Conservation (phyloP, 1,140 invertebrate species). For the Zaprionus capensis region DNA sequence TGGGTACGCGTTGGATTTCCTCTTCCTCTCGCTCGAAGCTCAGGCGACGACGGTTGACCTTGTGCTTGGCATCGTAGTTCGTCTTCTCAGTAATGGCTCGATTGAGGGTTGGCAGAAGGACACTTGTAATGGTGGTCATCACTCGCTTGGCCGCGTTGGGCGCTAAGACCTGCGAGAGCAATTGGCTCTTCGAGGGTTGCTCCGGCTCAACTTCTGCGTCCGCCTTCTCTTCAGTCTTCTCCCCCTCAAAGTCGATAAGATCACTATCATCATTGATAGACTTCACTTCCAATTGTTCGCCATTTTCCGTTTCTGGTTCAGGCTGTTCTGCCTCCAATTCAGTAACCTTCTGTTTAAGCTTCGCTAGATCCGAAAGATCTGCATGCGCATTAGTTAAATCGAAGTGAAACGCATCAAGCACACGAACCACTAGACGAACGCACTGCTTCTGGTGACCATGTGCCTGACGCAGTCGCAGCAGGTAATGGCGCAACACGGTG, state of each 20-base stretch:
- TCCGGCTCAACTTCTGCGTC: constrained; percentile 67
- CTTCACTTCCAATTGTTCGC: constrained; percentile 64
- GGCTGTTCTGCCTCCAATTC: constrained; percentile 44
- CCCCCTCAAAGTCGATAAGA: constrained; percentile 59
- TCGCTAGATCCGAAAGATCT: constrained; percentile 44
- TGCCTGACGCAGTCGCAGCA: constrained; percentile 89
- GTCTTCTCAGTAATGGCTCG: constrained; percentile 89
- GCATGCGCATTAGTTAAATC: constrained; percentile 89
- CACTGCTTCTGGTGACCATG: constrained; percentile 92
- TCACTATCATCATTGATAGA: constrained; percentile 43
- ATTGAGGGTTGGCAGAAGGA: constrained; percentile 85
- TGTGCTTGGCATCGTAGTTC: constrained; percentile 91
- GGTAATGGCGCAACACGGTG: constrained; percentile 91
- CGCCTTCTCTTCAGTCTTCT: constrained; percentile 61
- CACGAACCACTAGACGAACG: constrained; percentile 91
- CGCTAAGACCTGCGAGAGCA: constrained; percentile 84
- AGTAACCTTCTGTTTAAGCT: constrained; percentile 38
- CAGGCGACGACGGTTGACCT: constrained; percentile 89
- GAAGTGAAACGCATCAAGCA: constrained; percentile 97
- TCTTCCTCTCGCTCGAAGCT: constrained; percentile 91
- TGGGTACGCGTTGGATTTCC: constrained; percentile 94
- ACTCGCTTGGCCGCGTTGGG: constrained; percentile 90
- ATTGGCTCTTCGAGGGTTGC: constrained; percentile 44
- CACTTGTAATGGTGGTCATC: constrained; percentile 87
- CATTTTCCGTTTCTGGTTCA: constrained; percentile 55